A percentile compares a stretch with the other conserved stretches of the same genome.
These are phyloP conservation scores for Dendroctonus valens DNA, from an alignment of 1,140 invertebrate genomes.

Conservation along the genomic window DNA sequence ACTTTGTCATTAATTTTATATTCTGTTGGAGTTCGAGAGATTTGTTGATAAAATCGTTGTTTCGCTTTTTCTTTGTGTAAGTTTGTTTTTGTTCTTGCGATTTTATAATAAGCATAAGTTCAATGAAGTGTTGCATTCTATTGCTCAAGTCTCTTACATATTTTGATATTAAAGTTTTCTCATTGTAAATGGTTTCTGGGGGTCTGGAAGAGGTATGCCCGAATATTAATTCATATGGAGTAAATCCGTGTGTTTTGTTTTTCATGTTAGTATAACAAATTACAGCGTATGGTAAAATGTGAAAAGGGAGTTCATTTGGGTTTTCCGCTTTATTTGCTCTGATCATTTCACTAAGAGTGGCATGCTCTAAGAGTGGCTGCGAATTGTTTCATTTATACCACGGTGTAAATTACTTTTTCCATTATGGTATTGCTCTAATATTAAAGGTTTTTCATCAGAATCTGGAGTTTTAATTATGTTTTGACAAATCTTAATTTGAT, in stretches of 20 bases:
- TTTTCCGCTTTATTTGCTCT: slow-evolving; percentile 5
- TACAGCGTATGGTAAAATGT: slow-evolving; percentile 7
- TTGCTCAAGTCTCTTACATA: too few species aligned
- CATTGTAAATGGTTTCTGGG: slow-evolving; percentile 12
- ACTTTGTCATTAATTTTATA: slow-evolving; percentile 13
- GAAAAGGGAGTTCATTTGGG: slow-evolving; percentile 8
- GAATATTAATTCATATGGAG: slow-evolving; percentile 20
- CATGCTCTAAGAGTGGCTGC: slow-evolving; percentile 17
- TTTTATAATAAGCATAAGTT: too few species aligned
- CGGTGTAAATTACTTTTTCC: too few species aligned
- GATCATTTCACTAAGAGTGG: slow-evolving; percentile 14
- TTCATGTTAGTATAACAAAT: slow-evolving; percentile 5
- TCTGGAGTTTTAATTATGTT: too few species aligned
- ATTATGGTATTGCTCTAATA: too few species aligned
- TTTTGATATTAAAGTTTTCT: slow-evolving; percentile 8
- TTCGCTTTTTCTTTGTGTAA: slow-evolving; percentile 13
- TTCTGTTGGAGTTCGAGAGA: neutral
- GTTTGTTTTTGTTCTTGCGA: too few species aligned
- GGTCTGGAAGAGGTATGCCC: slow-evolving; percentile 13
- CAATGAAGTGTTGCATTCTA: too few species aligned
- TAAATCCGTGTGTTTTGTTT: slow-evolving; percentile 23
- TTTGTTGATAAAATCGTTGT: slow-evolving; percentile 9
- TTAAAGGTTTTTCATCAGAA: too few species aligned
- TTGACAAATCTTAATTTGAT: too few species aligned
- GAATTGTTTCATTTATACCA: slow-evolving; percentile 26